Base-by-base conservation (phyloP, 2,113 vertebrate genomes). In the Passer domesticus region DNA sequence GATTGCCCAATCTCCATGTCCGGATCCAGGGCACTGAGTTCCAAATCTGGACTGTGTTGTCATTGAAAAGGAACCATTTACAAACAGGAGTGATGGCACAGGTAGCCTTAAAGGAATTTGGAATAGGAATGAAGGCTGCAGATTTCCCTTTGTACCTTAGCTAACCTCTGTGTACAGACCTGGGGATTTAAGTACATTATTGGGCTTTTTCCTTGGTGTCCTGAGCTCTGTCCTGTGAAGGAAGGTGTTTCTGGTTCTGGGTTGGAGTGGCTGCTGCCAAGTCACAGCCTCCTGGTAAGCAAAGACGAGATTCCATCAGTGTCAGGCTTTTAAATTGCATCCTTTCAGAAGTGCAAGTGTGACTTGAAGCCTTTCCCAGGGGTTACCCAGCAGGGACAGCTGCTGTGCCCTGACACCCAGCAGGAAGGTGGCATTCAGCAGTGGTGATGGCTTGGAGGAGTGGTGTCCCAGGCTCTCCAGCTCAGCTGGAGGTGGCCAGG, bases 21-120 rank as follows among this genome's bases (percentile, higher is more conserved):
- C 9, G 1, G 50, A 10, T 41, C 0, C 3, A 67, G 90, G 63
- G 72, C 17, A 2, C 59, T 0, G 10, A 55, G 58, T 39, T 58
- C 75, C 17, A 39, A 41, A 15, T 17, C 39, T 37, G 50, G 25
- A 4, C 46, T 49, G 81, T 76, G 70, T 25, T 67, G 73, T 47
- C 78, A 10, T 55, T 64, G 82, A 30, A 59, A 70, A 66, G 7
- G 87, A 86, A 10, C 46, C 22, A 2, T 70, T 77, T 80, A 9
- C 58, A 44, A 63, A 74, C 2, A 52, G 72, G 53, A 86, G 33
- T 8, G 50, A 56, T 90, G 63, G n/a, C 44, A 47, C 67, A 74
- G 88, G 43, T 63, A 56, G 1, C 43, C 82, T n/a, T 28, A 7
- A 30, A 73, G 76, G 68, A 33, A 87, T 81, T 60, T 70, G 76